Conservation (phyloP, 2,888 invertebrate genomes). For the Ormyrus pomaceus region DNA sequence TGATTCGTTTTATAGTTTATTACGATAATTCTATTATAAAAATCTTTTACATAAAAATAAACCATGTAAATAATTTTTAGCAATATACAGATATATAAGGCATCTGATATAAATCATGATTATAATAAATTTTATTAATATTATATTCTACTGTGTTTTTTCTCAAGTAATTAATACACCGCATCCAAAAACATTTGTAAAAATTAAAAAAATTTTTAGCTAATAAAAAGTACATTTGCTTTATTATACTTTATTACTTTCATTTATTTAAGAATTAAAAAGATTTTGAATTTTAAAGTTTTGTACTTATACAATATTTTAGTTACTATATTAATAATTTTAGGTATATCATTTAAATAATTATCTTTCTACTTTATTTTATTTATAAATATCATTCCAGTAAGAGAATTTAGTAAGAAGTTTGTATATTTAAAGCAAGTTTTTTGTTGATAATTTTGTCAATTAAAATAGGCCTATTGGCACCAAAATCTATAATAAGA, state of each 20-base stretch:
- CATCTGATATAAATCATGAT: constrained; percentile 61
- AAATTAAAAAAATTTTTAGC: background rate
- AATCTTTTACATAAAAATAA: constrained; percentile 61
- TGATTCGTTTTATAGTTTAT: constrained; percentile 73
- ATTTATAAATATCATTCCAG: too few species aligned
- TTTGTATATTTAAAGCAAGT: too few species aligned
- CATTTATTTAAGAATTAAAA: background rate
- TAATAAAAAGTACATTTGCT: background rate
- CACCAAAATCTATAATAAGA: too few species aligned
- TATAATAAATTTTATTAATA: constrained; percentile 68
- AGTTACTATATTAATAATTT: too few species aligned
- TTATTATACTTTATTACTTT: background rate
- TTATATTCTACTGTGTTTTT: constrained; percentile 46
- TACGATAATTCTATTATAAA: constrained; percentile 68
- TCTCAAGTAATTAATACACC: background rate
- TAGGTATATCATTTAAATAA: too few species aligned
- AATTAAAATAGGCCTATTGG: too few species aligned
- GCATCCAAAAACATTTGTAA: background rate
- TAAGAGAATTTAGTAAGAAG: too few species aligned
- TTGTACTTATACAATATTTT: background rate
- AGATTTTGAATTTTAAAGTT: background rate
- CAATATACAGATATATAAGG: constrained; percentile 59
- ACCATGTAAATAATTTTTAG: constrained; percentile 69
- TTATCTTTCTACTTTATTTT: too few species aligned
- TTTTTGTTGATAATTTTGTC: too few species aligned